Conservation (phyloP, 2,797 vertebrate genomes). For the Mus spretus region DNA sequence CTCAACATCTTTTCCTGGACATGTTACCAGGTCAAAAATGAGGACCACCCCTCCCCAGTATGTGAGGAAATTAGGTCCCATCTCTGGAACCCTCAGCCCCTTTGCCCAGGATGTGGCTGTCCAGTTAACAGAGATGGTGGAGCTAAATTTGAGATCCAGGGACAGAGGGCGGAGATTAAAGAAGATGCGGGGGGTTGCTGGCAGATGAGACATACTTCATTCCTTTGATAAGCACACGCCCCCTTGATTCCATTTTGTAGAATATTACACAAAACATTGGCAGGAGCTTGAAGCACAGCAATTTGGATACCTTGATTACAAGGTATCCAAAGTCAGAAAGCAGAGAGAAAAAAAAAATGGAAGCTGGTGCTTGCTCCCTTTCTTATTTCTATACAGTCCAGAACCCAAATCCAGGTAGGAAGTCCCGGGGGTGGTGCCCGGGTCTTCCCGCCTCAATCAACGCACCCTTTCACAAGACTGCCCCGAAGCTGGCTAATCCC, state of each 20-base stretch:
- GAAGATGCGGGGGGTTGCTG: neutral
- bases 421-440: no score
- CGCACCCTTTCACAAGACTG: neutral
- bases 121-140: neutral
- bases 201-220: neutral
- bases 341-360: no score
- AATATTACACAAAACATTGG: neutral
- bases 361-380: no score
- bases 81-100: neutral
- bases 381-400: neutral
- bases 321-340: neutral
- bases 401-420: neutral
- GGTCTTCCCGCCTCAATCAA: neutral
- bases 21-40: neutral
- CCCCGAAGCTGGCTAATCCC: neutral
- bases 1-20: neutral
- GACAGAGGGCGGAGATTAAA: neutral
- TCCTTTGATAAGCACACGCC: neutral
- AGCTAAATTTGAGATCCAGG: neutral
- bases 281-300: neutral
- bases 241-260: neutral
- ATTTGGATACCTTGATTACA: neutral
- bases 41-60: neutral
- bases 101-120: neutral
- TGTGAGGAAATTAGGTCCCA: neutral